A percentile compares a stretch with the other conserved stretches of the same genome.
Evolutionary conservation across 1,140 invertebrate species (phyloP).

Genomic region (Doryteuthis pealeii): DNA sequence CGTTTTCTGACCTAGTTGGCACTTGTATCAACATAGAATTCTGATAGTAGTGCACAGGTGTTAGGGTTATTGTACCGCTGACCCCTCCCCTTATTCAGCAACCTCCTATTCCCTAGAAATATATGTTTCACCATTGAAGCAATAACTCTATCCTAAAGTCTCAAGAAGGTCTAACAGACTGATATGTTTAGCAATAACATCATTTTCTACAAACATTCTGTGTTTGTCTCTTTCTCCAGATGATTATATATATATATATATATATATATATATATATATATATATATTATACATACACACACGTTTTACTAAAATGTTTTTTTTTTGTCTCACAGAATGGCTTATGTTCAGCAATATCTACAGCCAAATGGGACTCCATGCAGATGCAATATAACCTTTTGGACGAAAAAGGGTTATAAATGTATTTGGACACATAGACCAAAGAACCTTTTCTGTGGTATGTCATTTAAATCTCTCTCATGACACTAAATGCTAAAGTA

Average conservation of each 20-base stretch:
- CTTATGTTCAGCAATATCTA: slow-evolving; percentile 33
- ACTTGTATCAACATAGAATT: no score
- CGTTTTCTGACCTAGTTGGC: no score
- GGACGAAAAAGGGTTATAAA: slow-evolving; percentile 29
- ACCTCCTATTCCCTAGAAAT: no score
- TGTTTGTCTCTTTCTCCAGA: background rate
- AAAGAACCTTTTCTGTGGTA: slow-evolving; percentile 39
- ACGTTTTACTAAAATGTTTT: background rate
- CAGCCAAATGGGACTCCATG: slow-evolving; percentile 43
- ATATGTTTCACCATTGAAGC: no score
- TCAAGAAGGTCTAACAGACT: no score
- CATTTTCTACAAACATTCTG: no score
- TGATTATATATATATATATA: background rate
- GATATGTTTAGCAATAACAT: no score
- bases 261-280: background rate
- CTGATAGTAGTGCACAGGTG: no score
- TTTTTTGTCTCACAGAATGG: slow-evolving; percentile 23
- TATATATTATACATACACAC: background rate
- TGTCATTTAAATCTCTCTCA: slow-evolving; percentile 15
- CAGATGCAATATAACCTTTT: slow-evolving; percentile 37
- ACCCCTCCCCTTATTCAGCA: no score
- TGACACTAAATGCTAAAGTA: no score
- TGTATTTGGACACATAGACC: slow-evolving; percentile 35
- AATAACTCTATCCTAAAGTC: no score
- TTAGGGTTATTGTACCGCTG: no score